Evolutionary conservation across 1,140 invertebrate genomes (phyloP).

Genomic region (Stegodyphus dumicola): DNA sequence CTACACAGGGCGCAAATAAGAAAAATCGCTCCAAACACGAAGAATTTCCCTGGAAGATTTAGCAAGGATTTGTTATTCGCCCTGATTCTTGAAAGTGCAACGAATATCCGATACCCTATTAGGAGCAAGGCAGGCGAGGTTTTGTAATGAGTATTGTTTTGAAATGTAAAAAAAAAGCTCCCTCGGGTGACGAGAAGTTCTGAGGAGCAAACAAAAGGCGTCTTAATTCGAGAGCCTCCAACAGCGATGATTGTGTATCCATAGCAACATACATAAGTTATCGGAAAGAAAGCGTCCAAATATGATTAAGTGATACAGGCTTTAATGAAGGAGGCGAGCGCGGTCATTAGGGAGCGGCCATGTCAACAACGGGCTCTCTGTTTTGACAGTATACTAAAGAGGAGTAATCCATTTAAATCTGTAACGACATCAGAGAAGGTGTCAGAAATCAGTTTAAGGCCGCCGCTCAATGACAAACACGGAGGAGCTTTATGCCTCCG

Average conservation of each 20-base stretch:
- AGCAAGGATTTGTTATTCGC: no score
- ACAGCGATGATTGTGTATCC: slow-evolving; percentile 45
- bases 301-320: slow-evolving; percentile 57
- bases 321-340: slow-evolving; percentile 36
- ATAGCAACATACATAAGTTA: slow-evolving; percentile 57
- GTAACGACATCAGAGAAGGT: slow-evolving; percentile 58
- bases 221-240: background rate
- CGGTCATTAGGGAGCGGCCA: slow-evolving; percentile 43
- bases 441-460: slow-evolving; percentile 59
- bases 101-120: no score
- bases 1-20: no score
- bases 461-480: slow-evolving; percentile 50
- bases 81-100: no score
- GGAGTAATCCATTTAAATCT: slow-evolving; percentile 59
- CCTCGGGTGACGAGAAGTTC: background rate
- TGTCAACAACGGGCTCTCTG: slow-evolving; percentile 54
- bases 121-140: no score
- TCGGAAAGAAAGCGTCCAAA: slow-evolving; percentile 39
- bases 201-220: slow-evolving; percentile 20
- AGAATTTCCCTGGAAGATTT: no score
- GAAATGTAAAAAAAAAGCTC: slow-evolving; percentile 35
- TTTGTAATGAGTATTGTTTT: slow-evolving; percentile 43
- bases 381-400: slow-evolving; percentile 61
- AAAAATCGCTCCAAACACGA: no score
- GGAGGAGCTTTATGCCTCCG: slow-evolving; percentile 24